A percentile compares a stretch with the other conserved stretches of the same genome.
Evolutionary conservation across 2,797 vertebrate genomes (phyloP).

Genomic region (Arnoldichthys spilopterus): DNA sequence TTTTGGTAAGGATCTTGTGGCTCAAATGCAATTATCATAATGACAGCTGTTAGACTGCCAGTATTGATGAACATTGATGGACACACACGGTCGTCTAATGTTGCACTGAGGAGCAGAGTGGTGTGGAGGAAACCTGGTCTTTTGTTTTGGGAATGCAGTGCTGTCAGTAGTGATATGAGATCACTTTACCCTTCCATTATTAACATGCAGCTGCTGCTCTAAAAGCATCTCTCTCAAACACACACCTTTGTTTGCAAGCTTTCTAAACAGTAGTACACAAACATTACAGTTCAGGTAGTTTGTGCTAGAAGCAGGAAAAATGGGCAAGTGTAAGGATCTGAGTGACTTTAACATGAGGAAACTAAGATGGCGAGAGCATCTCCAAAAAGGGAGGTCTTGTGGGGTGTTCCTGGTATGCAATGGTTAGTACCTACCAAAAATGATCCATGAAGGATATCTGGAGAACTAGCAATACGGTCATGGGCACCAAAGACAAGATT

Average conservation of each 20-base stretch:
- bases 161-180: conserved; percentile 68
- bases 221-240: conserved; percentile 31
- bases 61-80: conserved; percentile 23
- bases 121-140: conserved; percentile 68
- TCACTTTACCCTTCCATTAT: conserved; percentile 82
- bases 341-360: no score
- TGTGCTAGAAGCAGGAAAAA: no score
- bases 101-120: conserved; percentile 59
- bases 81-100: conserved; percentile 23
- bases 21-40: conserved; percentile 28
- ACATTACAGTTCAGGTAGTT: no score
- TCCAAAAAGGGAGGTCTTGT: no score
- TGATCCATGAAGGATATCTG: no score
- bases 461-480: no score
- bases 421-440: no score
- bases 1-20: conserved; percentile 23
- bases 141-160: conserved; percentile 68
- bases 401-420: no score
- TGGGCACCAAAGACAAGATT: no score
- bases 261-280: neutral
- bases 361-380: no score
- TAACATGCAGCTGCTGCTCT: conserved; percentile 74
- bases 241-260: neutral
- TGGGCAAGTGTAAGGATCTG: no score
- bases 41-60: conserved; percentile 56